Evolutionary conservation across 2,113 vertebrate genomes (phyloP), one percentile per base, ranked within the genome.

Genomic region (Panurus biarmicus): DNA sequence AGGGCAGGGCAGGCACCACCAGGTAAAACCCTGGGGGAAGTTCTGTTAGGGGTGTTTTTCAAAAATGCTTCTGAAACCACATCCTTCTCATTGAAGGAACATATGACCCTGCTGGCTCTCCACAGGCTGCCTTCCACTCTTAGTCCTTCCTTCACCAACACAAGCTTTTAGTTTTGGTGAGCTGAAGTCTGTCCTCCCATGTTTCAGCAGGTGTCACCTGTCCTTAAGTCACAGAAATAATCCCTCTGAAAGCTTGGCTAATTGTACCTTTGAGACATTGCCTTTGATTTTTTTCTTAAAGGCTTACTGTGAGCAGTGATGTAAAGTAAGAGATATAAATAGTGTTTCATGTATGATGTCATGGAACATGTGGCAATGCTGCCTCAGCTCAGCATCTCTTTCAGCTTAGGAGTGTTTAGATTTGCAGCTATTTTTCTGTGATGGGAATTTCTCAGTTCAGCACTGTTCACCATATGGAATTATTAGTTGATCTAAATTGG

Each of bases 281-380:
- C 17, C 50, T 67, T 44, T 57, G 50, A 17, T 45, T 87, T 60
- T 75, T 58, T 35, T 47, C 23, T 26, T 79, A 31, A 64, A 7
- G 45, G 35, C 21, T 85, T 51, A 29, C 20, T 51, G 35, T 48
- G 54, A 28, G 45, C 64, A 82, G 50, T 20, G 21, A 35, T 66
- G 29, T 25, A 22, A 70, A 69, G 36, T 45, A 72, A 79, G 72
- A 73, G 25, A 17, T 26, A 26, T 6, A 40, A 50, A 21, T 6
- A 71, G 21, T 2, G 15, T n/a, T 44, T 70, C 1, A 0, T 12
- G 16, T 56, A 6, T 11, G 29, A 5, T 45, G n/a, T 15, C 3
- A 1, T 7, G 44, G 50, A 24, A 13, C 0, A 0, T 62, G 22
- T 44, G 60, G 40, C 2, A 5, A 1, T 35, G 53, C 74, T 54